phyloP scores from a whole-genome alignment of 2,797 vertebrate species.

The Gallinago nigripennis region DNA sequence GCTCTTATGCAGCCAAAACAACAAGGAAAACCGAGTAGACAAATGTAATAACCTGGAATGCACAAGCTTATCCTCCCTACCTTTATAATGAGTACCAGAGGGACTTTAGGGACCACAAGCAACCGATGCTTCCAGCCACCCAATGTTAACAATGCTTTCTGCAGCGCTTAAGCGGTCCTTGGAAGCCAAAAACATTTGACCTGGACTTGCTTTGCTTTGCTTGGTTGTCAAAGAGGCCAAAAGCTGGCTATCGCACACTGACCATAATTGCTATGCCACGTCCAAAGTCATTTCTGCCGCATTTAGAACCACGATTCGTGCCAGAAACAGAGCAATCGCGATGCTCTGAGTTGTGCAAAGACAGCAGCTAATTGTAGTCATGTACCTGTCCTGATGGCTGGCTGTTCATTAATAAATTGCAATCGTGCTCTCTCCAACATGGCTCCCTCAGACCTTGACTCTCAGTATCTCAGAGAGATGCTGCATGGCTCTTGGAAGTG shows the following conservation, averaged over 20 bases:
- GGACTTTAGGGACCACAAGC: slow-evolving; percentile 31
- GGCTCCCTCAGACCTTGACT: slow-evolving; percentile 37
- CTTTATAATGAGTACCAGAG: slow-evolving; percentile 59
- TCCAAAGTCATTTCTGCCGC: slow-evolving; percentile 34
- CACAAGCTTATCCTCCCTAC: slow-evolving; percentile 44
- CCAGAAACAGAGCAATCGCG: not conserved
- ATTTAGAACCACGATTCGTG: not conserved
- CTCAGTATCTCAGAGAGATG: slow-evolving; percentile 23
- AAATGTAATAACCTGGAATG: slow-evolving; percentile 39
- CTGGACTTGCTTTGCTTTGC: slow-evolving; percentile 53
- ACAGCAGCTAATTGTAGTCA: not conserved
- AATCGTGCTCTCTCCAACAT: not conserved
- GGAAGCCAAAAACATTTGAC: slow-evolving; percentile 46
- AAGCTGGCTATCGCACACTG: slow-evolving; percentile 25
- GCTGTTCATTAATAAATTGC: slow-evolving; percentile 9
- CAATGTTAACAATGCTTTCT: slow-evolving; percentile 30
- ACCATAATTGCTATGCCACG: slow-evolving; percentile 37
- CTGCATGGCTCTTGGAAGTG: slow-evolving; percentile 47
- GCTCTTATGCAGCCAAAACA: not conserved
- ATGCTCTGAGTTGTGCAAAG: not conserved
- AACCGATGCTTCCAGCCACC: not conserved
- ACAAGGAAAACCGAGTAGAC: not conserved
- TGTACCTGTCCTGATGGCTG: slow-evolving; percentile 13
- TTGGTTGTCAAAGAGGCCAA: slow-evolving; percentile 34
- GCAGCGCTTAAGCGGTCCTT: not conserved